Conservation (phyloP, 2,113 vertebrate species). For the Gadus chalcogrammus region DNA sequence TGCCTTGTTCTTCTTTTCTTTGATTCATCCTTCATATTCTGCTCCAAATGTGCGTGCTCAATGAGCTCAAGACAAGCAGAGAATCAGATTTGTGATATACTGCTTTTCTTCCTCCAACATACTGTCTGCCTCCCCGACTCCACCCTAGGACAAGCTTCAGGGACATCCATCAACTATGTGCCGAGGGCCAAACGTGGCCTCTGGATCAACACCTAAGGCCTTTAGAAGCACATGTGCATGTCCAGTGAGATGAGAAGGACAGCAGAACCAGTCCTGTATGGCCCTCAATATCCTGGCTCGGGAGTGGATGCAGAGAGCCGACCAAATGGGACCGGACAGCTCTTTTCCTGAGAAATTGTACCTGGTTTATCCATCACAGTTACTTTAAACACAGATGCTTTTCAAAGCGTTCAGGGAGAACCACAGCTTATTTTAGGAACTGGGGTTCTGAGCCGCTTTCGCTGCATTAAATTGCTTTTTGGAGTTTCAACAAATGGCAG, state of each 20-base stretch:
- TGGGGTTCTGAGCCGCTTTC: no score
- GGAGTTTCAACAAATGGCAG: no score
- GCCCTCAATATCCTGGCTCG: conserved; percentile 4
- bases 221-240: background rate
- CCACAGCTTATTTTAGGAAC: no score
- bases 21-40: no score
- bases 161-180: conserved; percentile 1
- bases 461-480: no score
- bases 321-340: background rate
- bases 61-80: no score
- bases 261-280: background rate
- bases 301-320: conserved; percentile 18
- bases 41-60: no score
- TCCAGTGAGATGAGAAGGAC: background rate
- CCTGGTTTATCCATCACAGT: background rate
- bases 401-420: no score
- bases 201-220: background rate
- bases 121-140: background rate
- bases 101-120: no score
- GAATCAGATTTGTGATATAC: no score
- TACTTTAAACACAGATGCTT: no score
- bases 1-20: no score
- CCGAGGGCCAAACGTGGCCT: background rate
- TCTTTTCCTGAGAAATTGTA: background rate
- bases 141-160: conserved; percentile 1